A percentile compares a stretch with the other conserved stretches of the same genome.
Evolutionary conservation across 2,888 invertebrate species (phyloP).

Genomic region (Mystacides longicornis): DNA sequence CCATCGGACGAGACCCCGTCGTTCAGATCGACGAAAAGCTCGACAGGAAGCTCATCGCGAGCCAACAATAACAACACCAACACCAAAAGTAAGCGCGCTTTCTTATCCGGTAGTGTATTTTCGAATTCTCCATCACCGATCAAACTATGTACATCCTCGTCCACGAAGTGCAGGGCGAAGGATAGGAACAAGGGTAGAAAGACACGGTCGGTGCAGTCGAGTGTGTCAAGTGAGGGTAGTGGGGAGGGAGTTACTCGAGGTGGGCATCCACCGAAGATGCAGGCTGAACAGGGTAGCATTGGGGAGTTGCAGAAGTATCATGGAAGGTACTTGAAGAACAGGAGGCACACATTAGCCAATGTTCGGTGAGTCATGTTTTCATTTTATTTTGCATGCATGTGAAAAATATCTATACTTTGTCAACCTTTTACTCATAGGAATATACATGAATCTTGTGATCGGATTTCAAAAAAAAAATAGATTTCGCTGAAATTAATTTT

Average conservation of each 20-base stretch:
- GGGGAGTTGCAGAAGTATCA: slow-evolving; percentile 86
- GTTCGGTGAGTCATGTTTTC: slow-evolving; percentile 70
- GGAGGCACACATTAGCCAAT: slow-evolving; percentile 84
- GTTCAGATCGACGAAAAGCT: slow-evolving; percentile 47
- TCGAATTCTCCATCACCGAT: slow-evolving; percentile 55
- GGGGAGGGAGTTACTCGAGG: slow-evolving; percentile 25
- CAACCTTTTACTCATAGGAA: too few species aligned
- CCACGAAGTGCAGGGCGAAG: slow-evolving; percentile 47
- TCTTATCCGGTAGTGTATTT: slow-evolving; percentile 33
- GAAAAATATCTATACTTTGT: too few species aligned
- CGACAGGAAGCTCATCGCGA: slow-evolving; percentile 46
- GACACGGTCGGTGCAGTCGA: slow-evolving; percentile 34
- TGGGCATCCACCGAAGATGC: slow-evolving; percentile 62
- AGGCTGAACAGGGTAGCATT: slow-evolving; percentile 87
- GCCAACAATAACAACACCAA: slow-evolving; percentile 36
- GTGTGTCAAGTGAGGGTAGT: slow-evolving; percentile 23
- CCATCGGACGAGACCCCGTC: slow-evolving; percentile 47
- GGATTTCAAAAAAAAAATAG: too few species aligned
- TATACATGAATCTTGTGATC: too few species aligned
- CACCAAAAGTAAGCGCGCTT: slow-evolving; percentile 26
- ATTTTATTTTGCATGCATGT: slow-evolving; percentile 2
- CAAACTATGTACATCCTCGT: slow-evolving; percentile 49
- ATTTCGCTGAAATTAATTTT: too few species aligned
- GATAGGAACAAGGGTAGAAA: slow-evolving; percentile 44
- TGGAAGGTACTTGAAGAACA: slow-evolving; percentile 75